Conservation (phyloP, 2,888 invertebrate species). For the Pristionchus fissidentatus region DNA sequence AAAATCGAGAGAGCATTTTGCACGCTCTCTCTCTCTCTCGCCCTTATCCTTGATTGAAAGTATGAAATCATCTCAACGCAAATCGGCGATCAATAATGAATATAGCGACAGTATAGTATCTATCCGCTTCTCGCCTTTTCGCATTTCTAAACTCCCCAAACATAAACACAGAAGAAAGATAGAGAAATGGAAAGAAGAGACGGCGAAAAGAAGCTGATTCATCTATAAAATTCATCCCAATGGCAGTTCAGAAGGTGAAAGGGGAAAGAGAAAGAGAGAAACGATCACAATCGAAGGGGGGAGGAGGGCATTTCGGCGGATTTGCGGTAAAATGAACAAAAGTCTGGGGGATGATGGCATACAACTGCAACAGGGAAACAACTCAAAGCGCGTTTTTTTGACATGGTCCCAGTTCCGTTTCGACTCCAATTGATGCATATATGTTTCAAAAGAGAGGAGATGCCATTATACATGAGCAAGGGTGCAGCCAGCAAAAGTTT, state of each 20-base stretch:
- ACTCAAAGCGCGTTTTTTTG: too few species aligned
- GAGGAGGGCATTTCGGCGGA: too few species aligned
- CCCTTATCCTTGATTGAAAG: not conserved
- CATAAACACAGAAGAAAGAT: slow-evolving; percentile 18
- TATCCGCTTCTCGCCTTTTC: not conserved
- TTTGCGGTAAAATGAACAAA: too few species aligned
- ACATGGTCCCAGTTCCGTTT: not conserved
- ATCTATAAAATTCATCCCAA: not conserved
- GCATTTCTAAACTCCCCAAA: slow-evolving; percentile 17
- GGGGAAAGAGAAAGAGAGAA: not conserved
- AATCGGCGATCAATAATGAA: too few species aligned
- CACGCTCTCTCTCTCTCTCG: slow-evolving; percentile 5
- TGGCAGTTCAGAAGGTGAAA: not conserved
- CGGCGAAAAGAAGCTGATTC: not conserved
- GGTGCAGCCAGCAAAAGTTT: too few species aligned
- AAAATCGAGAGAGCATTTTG: slow-evolving; percentile 12
- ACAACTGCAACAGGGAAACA: too few species aligned
- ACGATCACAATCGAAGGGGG: not conserved
- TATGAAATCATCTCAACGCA: too few species aligned
- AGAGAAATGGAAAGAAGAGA: not conserved
- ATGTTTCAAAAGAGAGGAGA: too few species aligned
- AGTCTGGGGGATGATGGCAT: too few species aligned
- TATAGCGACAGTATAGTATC: too few species aligned
- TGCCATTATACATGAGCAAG: too few species aligned
- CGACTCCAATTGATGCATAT: not conserved